These are phyloP conservation scores for Triplophysa dalaica DNA, from an alignment of 2,113 vertebrate genomes.

Conservation along the genomic window DNA sequence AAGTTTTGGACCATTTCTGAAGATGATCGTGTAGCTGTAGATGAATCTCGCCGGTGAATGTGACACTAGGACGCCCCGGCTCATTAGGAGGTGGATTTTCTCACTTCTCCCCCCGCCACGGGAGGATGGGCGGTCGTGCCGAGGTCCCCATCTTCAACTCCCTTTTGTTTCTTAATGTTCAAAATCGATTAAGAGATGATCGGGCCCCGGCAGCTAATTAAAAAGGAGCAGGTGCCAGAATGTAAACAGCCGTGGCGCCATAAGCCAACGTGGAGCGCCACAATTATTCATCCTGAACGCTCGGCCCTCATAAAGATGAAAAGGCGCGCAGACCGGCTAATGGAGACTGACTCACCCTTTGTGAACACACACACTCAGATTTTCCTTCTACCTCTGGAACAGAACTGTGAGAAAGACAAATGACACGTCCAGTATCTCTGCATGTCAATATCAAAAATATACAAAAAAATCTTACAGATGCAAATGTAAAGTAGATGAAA, in stretches of 20 bases:
- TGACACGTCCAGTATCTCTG: neutral
- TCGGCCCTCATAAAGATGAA: constrained; percentile 53
- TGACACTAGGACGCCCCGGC: constrained; percentile 58
- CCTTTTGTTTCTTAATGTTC: constrained; percentile 64
- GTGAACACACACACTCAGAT: constrained; percentile 13
- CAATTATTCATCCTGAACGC: constrained; percentile 60
- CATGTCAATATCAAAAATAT: neutral
- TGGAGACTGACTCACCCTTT: constrained; percentile 55
- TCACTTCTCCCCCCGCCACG: constrained; percentile 59
- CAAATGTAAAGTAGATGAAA: too few species aligned
- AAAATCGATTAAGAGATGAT: constrained; percentile 66
- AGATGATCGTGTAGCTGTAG: constrained; percentile 56
- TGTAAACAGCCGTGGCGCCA: constrained; percentile 60
- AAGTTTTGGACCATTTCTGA: constrained; percentile 55
- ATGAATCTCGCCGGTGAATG: constrained; percentile 62
- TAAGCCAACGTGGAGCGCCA: constrained; percentile 46
- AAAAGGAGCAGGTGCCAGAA: constrained; percentile 65
- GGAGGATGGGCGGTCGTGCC: constrained; percentile 47
- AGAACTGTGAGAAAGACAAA: neutral
- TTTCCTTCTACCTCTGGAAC: neutral
- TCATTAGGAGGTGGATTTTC: constrained; percentile 62
- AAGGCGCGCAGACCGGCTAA: constrained; percentile 57
- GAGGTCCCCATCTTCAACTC: constrained; percentile 43
- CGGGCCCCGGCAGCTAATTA: constrained; percentile 61
- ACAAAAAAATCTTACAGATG: neutral